phyloP scores from a whole-genome alignment of 2,113 vertebrate species.

The Plecotus auritus region DNA sequence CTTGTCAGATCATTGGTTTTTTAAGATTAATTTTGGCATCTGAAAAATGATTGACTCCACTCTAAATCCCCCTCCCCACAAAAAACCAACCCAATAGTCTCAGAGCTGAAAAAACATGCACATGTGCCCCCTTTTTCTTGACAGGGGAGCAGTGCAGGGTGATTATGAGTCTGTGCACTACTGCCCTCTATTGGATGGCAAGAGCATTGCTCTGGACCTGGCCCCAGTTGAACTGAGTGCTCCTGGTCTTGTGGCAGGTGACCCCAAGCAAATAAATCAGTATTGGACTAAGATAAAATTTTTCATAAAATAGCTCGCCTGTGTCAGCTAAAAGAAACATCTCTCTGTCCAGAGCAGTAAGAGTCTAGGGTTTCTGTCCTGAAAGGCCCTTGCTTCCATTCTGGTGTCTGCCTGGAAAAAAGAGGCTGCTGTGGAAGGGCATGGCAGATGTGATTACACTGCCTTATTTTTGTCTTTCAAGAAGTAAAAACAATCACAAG shows the following conservation, averaged over 20 bases:
- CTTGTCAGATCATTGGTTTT: neutral
- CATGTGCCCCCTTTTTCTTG: neutral
- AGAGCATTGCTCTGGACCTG: neutral
- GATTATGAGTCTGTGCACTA: neutral
- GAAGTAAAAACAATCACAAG: neutral
- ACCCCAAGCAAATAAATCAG: neutral
- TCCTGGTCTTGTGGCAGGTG: neutral
- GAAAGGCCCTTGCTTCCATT: neutral
- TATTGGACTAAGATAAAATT: neutral
- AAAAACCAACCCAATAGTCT: neutral
- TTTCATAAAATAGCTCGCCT: neutral
- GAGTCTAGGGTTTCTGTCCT: neutral
- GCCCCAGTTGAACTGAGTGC: neutral
- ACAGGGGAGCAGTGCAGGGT: neutral
- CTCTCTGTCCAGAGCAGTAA: neutral
- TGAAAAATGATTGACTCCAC: neutral
- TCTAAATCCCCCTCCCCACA: neutral
- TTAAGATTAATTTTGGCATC: neutral
- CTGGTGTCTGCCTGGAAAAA: neutral
- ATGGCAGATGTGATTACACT: neutral
- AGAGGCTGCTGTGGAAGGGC: neutral
- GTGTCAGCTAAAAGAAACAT: neutral
- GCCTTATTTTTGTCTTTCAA: neutral
- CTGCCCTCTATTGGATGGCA: conserved; percentile 64
- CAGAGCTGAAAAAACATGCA: neutral